Evolutionary conservation across 1,140 invertebrate genomes (phyloP).

Genomic region (Mercenaria mercenaria): DNA sequence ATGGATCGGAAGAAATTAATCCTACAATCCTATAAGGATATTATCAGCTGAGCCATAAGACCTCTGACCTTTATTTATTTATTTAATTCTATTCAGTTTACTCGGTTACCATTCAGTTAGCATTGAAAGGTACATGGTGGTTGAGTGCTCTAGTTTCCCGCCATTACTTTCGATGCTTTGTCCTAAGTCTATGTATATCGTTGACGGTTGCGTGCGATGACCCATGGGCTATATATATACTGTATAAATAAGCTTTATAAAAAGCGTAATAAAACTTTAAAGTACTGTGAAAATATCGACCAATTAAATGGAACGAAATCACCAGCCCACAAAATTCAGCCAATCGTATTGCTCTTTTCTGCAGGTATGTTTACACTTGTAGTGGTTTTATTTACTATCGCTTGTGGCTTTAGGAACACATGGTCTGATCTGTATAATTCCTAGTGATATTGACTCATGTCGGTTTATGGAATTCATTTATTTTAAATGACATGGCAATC

Average conservation of each 20-base stretch:
- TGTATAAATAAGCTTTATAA: not conserved
- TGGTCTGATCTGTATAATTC: slow-evolving; percentile 3
- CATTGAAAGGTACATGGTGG: too few relatives aligned
- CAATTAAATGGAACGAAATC: not conserved
- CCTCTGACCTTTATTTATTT: too few relatives aligned
- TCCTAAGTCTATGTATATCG: not conserved
- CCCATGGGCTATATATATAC: not conserved
- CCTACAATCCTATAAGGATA: not conserved
- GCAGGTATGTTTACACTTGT: slow-evolving; percentile 35
- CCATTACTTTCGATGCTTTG: not conserved
- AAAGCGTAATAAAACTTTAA: not conserved
- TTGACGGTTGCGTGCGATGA: not conserved
- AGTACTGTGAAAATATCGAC: not conserved
- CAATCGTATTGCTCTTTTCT: not conserved
- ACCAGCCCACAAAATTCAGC: slow-evolving; percentile 29
- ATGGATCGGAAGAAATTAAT: not conserved
- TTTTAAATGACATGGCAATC: not conserved
- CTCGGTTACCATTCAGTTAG: too few relatives aligned
- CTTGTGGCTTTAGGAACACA: slow-evolving; percentile 6
- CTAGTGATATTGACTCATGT: slow-evolving; percentile 8
- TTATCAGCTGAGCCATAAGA: too few relatives aligned
- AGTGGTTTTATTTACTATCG: slow-evolving; percentile 35
- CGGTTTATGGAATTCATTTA: not conserved
- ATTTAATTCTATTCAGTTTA: too few relatives aligned
- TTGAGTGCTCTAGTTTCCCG: not conserved